These are phyloP conservation scores for Dermochelys coriacea DNA, from an alignment of 2,797 vertebrate species.

Conservation along the genomic window DNA sequence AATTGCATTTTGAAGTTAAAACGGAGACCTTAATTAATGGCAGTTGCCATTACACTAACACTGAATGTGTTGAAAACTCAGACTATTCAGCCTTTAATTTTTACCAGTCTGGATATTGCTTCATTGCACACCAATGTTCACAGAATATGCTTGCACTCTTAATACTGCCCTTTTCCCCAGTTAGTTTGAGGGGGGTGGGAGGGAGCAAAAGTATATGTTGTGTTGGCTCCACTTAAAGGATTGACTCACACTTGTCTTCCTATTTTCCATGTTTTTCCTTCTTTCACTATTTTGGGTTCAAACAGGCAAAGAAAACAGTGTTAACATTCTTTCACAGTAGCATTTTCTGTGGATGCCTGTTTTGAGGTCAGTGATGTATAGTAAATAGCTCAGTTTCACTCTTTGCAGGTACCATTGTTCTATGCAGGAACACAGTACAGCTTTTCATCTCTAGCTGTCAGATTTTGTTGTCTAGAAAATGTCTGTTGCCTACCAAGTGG, in stretches of 20 bases:
- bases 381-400: neutral
- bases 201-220: neutral
- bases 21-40: neutral
- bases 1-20: neutral
- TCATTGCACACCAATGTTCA: neutral
- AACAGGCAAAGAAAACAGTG: neutral
- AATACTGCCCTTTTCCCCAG: rapidly evolving
- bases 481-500: neutral
- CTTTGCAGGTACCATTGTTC: neutral
- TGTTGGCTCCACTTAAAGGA: neutral
- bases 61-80: neutral
- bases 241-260: neutral
- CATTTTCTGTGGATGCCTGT: neutral
- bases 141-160: neutral
- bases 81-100: neutral
- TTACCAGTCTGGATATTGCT: neutral
- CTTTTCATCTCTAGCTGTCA: rapidly evolving
- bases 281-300: neutral
- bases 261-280: neutral
- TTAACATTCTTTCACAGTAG: neutral
- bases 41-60: neutral
- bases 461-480: neutral
- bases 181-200: neutral
- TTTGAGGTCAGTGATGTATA: neutral
- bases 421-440: neutral